Conservation (phyloP, 2,797 vertebrate species). For the Hydrophis major region DNA sequence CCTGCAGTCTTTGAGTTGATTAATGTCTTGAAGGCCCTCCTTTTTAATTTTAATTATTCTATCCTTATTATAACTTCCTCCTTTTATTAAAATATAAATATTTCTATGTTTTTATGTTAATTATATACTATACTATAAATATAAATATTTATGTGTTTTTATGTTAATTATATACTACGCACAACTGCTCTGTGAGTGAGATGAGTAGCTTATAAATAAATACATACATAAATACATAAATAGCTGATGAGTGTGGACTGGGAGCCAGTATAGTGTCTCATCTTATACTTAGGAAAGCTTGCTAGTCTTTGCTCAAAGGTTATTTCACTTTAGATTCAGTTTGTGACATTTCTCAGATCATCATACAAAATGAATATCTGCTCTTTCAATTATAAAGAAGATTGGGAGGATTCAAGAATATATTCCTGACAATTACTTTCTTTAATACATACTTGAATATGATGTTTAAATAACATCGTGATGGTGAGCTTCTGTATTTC, state of each 20-base stretch:
- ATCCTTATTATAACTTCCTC: neutral
- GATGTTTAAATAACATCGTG: constrained; percentile 40
- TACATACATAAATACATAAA: neutral
- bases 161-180: neutral
- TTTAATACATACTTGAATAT: constrained; percentile 17
- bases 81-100: neutral
- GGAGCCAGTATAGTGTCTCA: constrained; percentile 20
- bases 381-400: constrained; percentile 57
- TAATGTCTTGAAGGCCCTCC: neutral
- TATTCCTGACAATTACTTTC: constrained; percentile 50
- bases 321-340: constrained; percentile 39
- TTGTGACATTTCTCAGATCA: constrained; percentile 46
- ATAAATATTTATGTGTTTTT: neutral
- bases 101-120: neutral
- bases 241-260: constrained; percentile 7
- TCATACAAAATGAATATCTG: constrained; percentile 54
- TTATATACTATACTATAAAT: neutral
- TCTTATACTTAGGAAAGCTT: constrained; percentile 12
- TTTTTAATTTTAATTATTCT: neutral
- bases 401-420: constrained; percentile 38
- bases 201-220: neutral
- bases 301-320: constrained; percentile 1
- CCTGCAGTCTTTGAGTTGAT: neutral
- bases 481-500: constrained; percentile 15
- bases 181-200: neutral